Base-by-base conservation (phyloP, 1,140 invertebrate genomes). In the Drosophila sechellia region DNA sequence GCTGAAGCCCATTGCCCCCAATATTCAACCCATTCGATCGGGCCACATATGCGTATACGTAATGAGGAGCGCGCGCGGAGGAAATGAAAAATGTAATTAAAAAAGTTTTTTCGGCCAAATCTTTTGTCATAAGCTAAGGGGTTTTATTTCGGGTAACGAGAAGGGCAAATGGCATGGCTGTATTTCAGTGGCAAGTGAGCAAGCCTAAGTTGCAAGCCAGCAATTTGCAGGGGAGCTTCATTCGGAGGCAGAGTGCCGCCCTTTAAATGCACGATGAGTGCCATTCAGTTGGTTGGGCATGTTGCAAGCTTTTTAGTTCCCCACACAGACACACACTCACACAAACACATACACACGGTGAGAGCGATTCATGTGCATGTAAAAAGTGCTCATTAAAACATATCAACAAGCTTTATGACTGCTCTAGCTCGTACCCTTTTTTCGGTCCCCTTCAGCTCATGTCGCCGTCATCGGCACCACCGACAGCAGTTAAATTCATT, bases 1-100 rank as follows among this genome's bases (percentile, higher is more conserved):
- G 46, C 53, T 52, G 57, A 46, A 49, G 13, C 27, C 22, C 15
- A 31, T 31, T 17, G 31, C 43, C n/a, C 6, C 20, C n/a, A 45
- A 54, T 56, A 39, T 45, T 25, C 39, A 63, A 35, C 39, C 39
- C 52, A 75, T 52, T 66, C 52, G 60, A 56, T 37, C 37, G 42
- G 13, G 72, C 22, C 61, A 77, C 72, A 77, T 77, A 77, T 79
- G 83, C 83, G 83, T 86, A 79, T 87, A 83, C 70, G 79, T 87
- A 87, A 87, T 87, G 70, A 58, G 70, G 58, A 17, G 17, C 20
- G 20, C 39, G 50, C 79, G 42, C 42, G 45, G 64, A 86, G 83
- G 84, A 87, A 89, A 87, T 87, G 83, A 86, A 86, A 86, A 86
- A 83, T 89, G 84, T 86, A 86, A 86, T 86, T 86, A 86, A 86